A percentile compares a stretch with the other conserved stretches of the same genome.
These are phyloP conservation scores for Tubulanus polymorphus DNA, from an alignment of 2,888 invertebrate species.

Conservation along the genomic window DNA sequence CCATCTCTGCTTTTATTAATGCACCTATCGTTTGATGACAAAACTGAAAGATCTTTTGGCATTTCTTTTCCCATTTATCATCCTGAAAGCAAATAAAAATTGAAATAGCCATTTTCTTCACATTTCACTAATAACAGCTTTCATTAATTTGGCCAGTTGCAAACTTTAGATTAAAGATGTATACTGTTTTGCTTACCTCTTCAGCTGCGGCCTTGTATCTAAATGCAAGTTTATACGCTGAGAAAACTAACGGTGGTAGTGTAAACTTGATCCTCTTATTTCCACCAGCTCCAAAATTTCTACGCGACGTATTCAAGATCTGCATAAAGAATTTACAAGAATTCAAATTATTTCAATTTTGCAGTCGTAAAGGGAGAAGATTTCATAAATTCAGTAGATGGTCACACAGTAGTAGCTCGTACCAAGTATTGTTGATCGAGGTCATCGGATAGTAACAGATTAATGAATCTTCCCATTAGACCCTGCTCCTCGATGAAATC, in stretches of 20 bases:
- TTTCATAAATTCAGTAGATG: background rate
- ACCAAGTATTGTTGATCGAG: conserved; percentile 61
- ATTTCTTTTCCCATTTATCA: conserved; percentile 97
- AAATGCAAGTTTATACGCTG: conserved; percentile 77
- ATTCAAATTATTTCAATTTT: background rate
- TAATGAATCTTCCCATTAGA: conserved; percentile 67
- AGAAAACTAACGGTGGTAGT: conserved; percentile 89
- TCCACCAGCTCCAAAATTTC: conserved; percentile 87
- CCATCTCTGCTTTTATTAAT: conserved; percentile 89
- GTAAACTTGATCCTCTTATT: conserved; percentile 82
- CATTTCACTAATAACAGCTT: no score
- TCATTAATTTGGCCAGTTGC: no score
- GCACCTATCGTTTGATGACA: conserved; percentile 93
- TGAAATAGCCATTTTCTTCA: no score
- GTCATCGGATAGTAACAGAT: conserved; percentile 54
- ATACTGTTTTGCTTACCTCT: conserved; percentile 58
- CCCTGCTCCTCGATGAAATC: conserved; percentile 96
- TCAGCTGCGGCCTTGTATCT: conserved; percentile 73
- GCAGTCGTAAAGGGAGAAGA: background rate
- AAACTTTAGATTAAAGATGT: background rate
- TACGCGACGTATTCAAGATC: conserved; percentile 82
- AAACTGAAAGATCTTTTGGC: conserved; percentile 96
- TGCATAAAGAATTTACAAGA: conserved; percentile 56
- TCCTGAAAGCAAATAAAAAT: conserved; percentile 70
- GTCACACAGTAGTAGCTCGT: conserved; percentile 13